Base-by-base conservation (phyloP, 2,797 vertebrate species). In the Peromyscus melanophrys region DNA sequence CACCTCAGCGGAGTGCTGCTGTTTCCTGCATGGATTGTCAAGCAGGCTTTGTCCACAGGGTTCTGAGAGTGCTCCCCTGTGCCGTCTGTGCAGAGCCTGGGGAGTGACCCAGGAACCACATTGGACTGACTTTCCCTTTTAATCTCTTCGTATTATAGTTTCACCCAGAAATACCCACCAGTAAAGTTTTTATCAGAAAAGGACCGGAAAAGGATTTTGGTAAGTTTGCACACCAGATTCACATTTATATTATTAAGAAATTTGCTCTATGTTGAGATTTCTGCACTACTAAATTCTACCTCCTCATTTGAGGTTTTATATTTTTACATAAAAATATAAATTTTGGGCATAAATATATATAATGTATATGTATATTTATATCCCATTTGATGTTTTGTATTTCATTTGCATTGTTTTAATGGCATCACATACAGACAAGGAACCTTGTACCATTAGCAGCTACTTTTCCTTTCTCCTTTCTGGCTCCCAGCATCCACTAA, bases 171-270 rank as follows among this genome's bases (percentile, higher is more conserved):
- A 98, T 99, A 99, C 84, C 99, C 99, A 37, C 99, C 99, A 0
- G 99, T 99, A 96, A 99, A 99, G 98, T 99, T 99, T 98, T 99
- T 99, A 85, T 99, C 99, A 13, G 99, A 99, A 98, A 99, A 99
- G 98, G 99, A 99, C 98, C 99, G 99, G 89, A 99, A 99, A 98
- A 99, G 99, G 98, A 99, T 99, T 98, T 98, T 99, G 99, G 99
- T 99, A 99, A 99, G 99, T 98, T 97, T 92, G 19, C 57, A 37
- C 6, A 40, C 96, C 92, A 98, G 61, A 17, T 97, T 23, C 6
- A 37, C 82, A 71, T 6, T 86, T 89, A 19, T 27, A 52, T 25
- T 85, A 67, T 73, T 89, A 89, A 92, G 65, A 71, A 49, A 61
- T 1, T 85, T 85, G 27, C 14, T 73, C 43, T 67, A 49, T 71